phyloP scores from a whole-genome alignment of 2,888 invertebrate genomes.

The Fragum whitleyi region DNA sequence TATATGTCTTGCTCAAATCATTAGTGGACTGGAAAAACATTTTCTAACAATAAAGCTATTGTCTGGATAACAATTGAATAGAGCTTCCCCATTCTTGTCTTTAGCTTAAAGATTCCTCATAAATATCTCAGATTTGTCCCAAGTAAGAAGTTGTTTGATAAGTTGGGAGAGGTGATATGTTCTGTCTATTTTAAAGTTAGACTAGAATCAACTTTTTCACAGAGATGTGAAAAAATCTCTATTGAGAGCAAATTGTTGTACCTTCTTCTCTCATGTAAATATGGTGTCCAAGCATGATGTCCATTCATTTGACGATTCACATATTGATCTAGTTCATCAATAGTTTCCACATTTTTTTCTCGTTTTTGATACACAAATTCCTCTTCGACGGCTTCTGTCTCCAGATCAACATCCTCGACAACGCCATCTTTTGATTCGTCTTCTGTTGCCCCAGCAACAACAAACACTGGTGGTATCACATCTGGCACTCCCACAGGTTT shows the following conservation, averaged over 20 bases:
- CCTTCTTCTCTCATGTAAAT: conserved; percentile 60
- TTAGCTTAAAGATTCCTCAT: too few relatives aligned
- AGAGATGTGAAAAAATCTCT: too few relatives aligned
- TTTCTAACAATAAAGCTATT: too few relatives aligned
- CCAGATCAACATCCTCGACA: neutral
- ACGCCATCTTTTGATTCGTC: neutral
- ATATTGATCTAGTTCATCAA: conserved; percentile 27
- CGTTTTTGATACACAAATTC: conserved; percentile 27
- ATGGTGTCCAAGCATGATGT: conserved; percentile 55
- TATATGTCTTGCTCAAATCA: too few relatives aligned
- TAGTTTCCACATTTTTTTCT: conserved; percentile 31
- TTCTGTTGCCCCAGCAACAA: neutral
- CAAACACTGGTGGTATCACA: conserved; percentile 13
- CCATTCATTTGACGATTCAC: conserved; percentile 25
- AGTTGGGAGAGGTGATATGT: too few relatives aligned
- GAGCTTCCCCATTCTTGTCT: too few relatives aligned
- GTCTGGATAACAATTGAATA: too few relatives aligned
- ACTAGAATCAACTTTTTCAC: too few relatives aligned
- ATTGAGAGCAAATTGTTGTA: conserved; percentile 12
- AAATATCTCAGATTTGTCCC: too few relatives aligned
- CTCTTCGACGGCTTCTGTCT: conserved; percentile 2
- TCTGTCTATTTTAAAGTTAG: too few relatives aligned
- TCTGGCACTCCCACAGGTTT: conserved; percentile 22
- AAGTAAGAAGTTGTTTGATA: too few relatives aligned
- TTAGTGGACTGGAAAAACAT: too few relatives aligned